phyloP scores from a whole-genome alignment of 2,888 invertebrate species.

The Xestobium rufovillosum region DNA sequence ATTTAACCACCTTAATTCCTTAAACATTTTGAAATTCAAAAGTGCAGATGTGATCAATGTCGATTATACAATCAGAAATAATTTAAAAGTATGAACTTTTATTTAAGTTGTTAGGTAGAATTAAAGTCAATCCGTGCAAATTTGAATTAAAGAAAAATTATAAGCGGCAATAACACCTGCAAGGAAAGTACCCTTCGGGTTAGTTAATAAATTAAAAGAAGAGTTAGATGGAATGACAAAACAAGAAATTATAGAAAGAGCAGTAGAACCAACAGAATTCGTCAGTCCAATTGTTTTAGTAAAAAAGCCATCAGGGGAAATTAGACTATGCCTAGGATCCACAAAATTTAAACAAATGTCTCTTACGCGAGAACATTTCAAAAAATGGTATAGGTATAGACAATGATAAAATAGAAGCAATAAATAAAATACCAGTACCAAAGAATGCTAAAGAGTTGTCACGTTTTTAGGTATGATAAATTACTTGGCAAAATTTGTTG shows the following conservation, averaged over 20 bases:
- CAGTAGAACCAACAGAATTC: constrained; percentile 8
- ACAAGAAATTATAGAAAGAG: constrained; percentile 12
- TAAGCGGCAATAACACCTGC: constrained; percentile 11
- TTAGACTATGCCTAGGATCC: constrained; percentile 32
- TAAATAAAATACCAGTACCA: constrained; percentile 12
- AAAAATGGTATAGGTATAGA: too few relatives aligned
- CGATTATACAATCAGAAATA: constrained; percentile 12
- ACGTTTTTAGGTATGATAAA: constrained; percentile 17
- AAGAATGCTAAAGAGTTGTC: constrained; percentile 15
- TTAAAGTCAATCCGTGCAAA: constrained; percentile 18
- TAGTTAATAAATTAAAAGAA: constrained; percentile 15
- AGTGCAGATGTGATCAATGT: constrained; percentile 4
- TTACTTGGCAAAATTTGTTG: constrained; percentile 15
- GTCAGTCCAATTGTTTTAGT: constrained; percentile 20
- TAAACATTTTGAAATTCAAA: constrained; percentile 9
- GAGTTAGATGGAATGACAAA: constrained; percentile 14
- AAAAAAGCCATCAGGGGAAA: constrained; percentile 15
- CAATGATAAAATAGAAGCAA: too few relatives aligned
- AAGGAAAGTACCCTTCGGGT: constrained; percentile 18
- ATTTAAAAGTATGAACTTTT: too few relatives aligned
- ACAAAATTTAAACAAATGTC: constrained; percentile 26
- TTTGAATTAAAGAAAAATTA: constrained; percentile 20
- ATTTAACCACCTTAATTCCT: too few relatives aligned
- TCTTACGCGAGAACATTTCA: constrained; percentile 22
- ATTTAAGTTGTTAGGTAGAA: constrained; percentile 21